Conservation (phyloP, 2,113 vertebrate genomes). For the Mohoua ochrocephala region DNA sequence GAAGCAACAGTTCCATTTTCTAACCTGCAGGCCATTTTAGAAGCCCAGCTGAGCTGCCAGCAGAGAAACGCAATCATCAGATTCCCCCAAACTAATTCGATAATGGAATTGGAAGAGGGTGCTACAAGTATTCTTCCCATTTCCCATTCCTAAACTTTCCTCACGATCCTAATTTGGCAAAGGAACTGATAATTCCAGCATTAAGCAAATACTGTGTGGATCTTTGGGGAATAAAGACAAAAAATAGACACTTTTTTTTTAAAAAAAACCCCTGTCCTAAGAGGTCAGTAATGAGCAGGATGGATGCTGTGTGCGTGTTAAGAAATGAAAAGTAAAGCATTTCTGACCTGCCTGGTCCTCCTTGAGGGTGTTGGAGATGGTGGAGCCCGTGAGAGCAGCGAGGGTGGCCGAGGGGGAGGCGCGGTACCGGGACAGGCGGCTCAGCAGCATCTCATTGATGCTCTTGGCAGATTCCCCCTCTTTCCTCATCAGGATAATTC, state of each 20-base stretch:
- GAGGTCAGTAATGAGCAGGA: background rate
- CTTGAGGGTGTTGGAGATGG: slow-evolving; percentile 95
- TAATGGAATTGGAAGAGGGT: background rate
- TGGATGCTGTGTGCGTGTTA: fast-evolving
- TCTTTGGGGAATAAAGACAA: background rate
- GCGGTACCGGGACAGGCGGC: slow-evolving; percentile 92
- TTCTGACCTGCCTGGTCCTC: slow-evolving; percentile 93
- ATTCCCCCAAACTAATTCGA: background rate
- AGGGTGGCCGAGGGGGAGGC: slow-evolving; percentile 94
- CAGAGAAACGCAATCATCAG: background rate
- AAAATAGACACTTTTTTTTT: background rate
- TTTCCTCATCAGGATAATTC: slow-evolving; percentile 92
- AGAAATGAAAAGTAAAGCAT: background rate
- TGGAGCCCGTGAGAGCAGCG: slow-evolving; percentile 94
- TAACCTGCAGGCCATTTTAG: background rate
- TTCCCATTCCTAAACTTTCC: background rate
- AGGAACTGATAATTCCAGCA: background rate
- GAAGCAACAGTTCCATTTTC: background rate
- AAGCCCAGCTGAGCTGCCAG: background rate
- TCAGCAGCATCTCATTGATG: slow-evolving; percentile 97
- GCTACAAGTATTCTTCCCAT: background rate
- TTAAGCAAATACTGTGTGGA: fast-evolving
- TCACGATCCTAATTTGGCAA: background rate
- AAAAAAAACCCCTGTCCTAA: no score
- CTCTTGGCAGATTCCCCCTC: slow-evolving; percentile 98